phyloP scores from a whole-genome alignment of 2,888 invertebrate species.

The Pyrrhia umbra region DNA sequence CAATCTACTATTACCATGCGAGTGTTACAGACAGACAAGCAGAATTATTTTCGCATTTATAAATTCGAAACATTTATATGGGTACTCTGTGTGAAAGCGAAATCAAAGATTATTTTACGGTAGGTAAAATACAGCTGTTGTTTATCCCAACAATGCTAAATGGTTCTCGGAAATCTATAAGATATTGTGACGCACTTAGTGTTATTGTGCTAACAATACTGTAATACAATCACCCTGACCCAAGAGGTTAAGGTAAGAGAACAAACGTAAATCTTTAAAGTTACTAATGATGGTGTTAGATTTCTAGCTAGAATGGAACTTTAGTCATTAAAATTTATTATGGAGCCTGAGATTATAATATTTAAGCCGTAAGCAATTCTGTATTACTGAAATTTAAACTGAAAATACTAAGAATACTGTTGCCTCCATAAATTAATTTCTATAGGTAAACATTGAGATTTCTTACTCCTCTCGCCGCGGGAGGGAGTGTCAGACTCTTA shows the following conservation, averaged over 20 bases:
- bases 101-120: background rate
- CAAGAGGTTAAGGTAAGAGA: conserved; percentile 8
- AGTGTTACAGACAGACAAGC: too few species aligned
- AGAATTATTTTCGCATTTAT: too few species aligned
- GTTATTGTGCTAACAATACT: background rate
- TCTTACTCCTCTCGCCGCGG: too few species aligned
- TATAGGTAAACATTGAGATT: too few species aligned
- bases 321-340: background rate
- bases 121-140: background rate
- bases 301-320: background rate
- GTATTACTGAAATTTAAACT: background rate
- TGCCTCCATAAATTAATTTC: too few species aligned
- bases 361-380: background rate
- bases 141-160: conserved; percentile 1
- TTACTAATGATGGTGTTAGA: background rate
- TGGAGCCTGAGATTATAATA: background rate
- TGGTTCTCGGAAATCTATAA: conserved; percentile 18
- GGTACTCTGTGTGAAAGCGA: too few species aligned
- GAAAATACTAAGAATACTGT: background rate
- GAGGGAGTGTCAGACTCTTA: too few species aligned
- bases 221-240: conserved; percentile 6
- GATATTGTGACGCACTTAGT: background rate
- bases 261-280: background rate
- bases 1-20: too few species aligned
- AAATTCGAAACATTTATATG: too few species aligned